Base-by-base conservation (phyloP, 2,113 vertebrate species). In the Notothenia rossii region DNA sequence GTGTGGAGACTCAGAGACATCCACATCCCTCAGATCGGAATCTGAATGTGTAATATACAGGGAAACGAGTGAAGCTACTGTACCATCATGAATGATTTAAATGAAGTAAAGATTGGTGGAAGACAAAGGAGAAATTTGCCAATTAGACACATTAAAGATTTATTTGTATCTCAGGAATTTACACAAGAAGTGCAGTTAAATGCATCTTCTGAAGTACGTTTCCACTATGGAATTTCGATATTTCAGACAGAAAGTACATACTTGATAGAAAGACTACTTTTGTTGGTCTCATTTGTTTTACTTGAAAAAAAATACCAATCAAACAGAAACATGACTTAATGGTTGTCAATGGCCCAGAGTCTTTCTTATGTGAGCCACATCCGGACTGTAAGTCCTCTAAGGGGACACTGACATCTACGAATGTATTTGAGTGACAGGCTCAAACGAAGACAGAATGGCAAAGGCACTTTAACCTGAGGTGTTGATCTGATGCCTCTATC, bases 401-500 rank as follows among this genome's bases (percentile, higher is more conserved):
- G 55, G 29, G 50, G 69, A 66, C 33, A 72, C 33, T 65, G 46
- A 77, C 73, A 89, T 25, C 17, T 75, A 25, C 17, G 72, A 43
- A 64, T 71, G 8, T 65, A 46, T 40, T 40, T 61, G 53, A 77
- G 48, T 62, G 56, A 72, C 63, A 69, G 63, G 61, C 60, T 81
- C 5, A 79, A 75, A 54, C 29, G 60, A 74, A 68, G 43, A 11
- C 7, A 2, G 3, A 46, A 45, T 58, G 63, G 51, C 79, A 81
- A 71, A 88, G 64, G 67, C 56, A 36, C 86, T 86, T 89, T 65
- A 85, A 12, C 18, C 73, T 20, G 75, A 82, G 82, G 87, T 79
- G 88, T 86, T 90, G 83, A 90, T 84, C 83, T 84, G 82, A 59
- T 49, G 50, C 56, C 82, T 75, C 58, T 72, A 74, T 88, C 75